These are phyloP conservation scores for Plebejus anna DNA, from an alignment of 2,888 invertebrate genomes.

Conservation along the genomic window DNA sequence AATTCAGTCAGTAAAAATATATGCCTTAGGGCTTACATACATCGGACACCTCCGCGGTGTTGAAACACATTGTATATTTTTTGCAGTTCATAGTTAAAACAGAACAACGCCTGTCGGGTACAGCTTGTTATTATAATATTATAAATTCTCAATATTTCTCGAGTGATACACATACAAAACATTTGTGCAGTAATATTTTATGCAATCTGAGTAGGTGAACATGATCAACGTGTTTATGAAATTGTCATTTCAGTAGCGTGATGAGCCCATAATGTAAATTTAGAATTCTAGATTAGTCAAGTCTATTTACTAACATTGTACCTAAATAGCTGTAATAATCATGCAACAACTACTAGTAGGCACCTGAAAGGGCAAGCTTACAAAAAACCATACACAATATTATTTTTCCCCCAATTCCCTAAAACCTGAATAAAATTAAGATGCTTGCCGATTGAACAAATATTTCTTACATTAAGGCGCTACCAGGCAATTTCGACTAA, in stretches of 20 bases:
- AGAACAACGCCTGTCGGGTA: not conserved
- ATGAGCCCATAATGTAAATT: not conserved
- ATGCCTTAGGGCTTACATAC: too few species aligned
- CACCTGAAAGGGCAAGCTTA: not conserved
- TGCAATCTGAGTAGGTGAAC: not conserved
- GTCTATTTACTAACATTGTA: not conserved
- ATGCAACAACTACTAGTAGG: not conserved
- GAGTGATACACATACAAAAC: not conserved
- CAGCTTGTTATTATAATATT: not conserved
- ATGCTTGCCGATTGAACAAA: too few species aligned
- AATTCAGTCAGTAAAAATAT: too few species aligned
- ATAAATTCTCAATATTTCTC: not conserved
- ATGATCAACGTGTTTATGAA: constrained; percentile 9
- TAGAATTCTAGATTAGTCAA: constrained; percentile 22
- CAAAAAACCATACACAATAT: not conserved
- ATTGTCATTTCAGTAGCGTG: constrained; percentile 8
- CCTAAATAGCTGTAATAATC: not conserved
- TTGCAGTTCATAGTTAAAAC: too few species aligned
- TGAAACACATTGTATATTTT: too few species aligned
- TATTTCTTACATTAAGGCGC: too few species aligned
- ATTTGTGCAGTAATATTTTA: constrained; percentile 7
- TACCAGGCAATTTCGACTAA: too few species aligned
- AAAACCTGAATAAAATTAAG: too few species aligned
- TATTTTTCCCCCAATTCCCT: not conserved
- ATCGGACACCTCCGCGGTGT: too few species aligned